Conservation (phyloP, 2,113 vertebrate species). For the Ciconia stormi region DNA sequence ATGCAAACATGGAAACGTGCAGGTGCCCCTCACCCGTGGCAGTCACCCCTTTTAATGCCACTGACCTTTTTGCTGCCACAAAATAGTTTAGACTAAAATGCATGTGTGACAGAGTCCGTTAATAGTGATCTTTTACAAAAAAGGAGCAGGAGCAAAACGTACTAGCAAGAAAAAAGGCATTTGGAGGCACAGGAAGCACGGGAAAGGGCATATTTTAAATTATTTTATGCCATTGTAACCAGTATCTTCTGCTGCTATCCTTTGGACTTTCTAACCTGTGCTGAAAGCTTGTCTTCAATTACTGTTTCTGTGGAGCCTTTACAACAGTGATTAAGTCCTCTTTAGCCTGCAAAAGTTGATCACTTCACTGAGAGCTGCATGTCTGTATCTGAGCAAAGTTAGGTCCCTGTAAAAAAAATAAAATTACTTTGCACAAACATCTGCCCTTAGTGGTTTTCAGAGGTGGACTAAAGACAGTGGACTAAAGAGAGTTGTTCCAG, state of each 20-base stretch:
- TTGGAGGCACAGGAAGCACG: not conserved
- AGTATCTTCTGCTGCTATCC: not conserved
- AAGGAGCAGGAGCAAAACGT: not conserved
- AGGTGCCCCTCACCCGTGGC: not conserved
- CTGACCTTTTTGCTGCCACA: not conserved
- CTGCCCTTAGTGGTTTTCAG: not conserved
- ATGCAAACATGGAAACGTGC: not conserved
- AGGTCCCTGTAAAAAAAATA: not conserved
- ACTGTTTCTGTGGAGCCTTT: not conserved
- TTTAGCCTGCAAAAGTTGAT: not conserved
- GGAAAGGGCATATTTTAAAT: not conserved
- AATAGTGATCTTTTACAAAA: not conserved
- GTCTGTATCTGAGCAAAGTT: not conserved
- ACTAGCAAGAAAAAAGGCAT: not conserved
- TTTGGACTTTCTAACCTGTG: not conserved
- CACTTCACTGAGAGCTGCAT: not conserved
- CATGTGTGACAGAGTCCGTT: not conserved
- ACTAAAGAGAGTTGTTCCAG: not conserved
- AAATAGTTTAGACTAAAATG: not conserved
- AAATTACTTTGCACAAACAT: not conserved
- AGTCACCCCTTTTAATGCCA: not conserved
- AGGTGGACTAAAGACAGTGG: not conserved
- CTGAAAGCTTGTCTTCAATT: not conserved
- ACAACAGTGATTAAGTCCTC: not conserved
- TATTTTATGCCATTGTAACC: not conserved